Evolutionary conservation across 1,140 invertebrate genomes (phyloP).

Genomic region (Heliconius eleuchia): DNA sequence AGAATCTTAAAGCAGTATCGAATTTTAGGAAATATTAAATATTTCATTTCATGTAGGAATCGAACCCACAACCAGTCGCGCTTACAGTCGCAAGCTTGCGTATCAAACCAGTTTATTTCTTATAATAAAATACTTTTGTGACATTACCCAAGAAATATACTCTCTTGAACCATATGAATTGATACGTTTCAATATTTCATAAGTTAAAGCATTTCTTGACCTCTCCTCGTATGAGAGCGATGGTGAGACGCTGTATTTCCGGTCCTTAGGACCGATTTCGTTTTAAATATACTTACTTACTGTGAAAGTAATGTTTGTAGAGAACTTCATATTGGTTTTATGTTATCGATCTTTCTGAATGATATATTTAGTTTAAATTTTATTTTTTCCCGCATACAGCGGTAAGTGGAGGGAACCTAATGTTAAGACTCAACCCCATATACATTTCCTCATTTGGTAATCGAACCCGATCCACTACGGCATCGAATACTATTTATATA

Average conservation of each 20-base stretch:
- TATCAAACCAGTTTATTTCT: not conserved
- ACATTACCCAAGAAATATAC: not conserved
- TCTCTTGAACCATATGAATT: not conserved
- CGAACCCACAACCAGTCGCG: not conserved
- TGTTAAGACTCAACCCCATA: too few species aligned
- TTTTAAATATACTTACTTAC: not conserved
- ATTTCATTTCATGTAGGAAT: not conserved
- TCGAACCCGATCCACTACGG: too few species aligned
- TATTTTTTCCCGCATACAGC: too few species aligned
- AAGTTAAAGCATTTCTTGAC: constrained; percentile 9
- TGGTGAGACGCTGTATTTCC: constrained; percentile 2
- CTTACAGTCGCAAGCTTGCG: not conserved
- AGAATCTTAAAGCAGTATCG: too few species aligned
- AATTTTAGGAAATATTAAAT: not conserved
- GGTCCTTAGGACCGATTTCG: not conserved
- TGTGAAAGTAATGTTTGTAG: not conserved
- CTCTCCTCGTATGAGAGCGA: not conserved
- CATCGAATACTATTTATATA: too few species aligned
- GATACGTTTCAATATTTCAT: constrained; percentile 15
- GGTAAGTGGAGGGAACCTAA: too few species aligned
- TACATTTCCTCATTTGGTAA: too few species aligned
- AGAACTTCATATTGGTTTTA: not conserved
- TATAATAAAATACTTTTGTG: not conserved
- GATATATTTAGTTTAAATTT: too few species aligned
- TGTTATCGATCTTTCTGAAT: not conserved